These are phyloP conservation scores for Dromaius novaehollandiae DNA, from an alignment of 2,113 vertebrate species.

Conservation along the genomic window DNA sequence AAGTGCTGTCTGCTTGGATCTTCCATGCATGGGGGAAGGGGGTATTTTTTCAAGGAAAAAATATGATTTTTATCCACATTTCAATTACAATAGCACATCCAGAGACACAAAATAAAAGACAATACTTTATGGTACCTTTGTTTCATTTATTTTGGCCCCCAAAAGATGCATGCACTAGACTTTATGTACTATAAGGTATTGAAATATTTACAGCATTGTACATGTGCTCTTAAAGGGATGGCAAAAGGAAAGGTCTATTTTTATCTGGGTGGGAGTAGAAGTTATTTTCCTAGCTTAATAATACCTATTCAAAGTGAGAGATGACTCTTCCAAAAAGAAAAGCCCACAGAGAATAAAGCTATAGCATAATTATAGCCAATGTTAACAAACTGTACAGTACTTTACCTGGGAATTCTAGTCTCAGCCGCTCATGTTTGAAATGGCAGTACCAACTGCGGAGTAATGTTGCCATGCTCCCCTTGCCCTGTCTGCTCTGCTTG, in stretches of 20 bases:
- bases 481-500: neutral
- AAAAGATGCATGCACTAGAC: constrained; percentile 94
- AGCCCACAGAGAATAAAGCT: constrained; percentile 63
- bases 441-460: neutral
- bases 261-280: constrained; percentile 39
- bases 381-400: constrained; percentile 34
- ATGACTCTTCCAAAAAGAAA: constrained; percentile 74
- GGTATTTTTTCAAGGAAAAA: constrained; percentile 28
- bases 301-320: constrained; percentile 61
- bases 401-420: constrained; percentile 31
- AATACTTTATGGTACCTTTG: constrained; percentile 78
- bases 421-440: neutral
- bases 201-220: constrained; percentile 95
- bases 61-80: constrained; percentile 68
- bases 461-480: neutral
- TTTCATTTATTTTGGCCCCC: constrained; percentile 83
- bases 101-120: constrained; percentile 87
- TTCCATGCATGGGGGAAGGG: constrained; percentile 74
- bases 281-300: constrained; percentile 60
- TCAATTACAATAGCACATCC: constrained; percentile 74
- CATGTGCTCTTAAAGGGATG: constrained; percentile 73
- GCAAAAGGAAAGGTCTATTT: constrained; percentile 40
- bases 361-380: constrained; percentile 55
- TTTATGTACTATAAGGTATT: constrained; percentile 88
- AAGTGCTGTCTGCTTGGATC: constrained; percentile 66